Evolutionary conservation across 2,113 vertebrate species (phyloP).

Genomic region (Budorcas taxicolor): DNA sequence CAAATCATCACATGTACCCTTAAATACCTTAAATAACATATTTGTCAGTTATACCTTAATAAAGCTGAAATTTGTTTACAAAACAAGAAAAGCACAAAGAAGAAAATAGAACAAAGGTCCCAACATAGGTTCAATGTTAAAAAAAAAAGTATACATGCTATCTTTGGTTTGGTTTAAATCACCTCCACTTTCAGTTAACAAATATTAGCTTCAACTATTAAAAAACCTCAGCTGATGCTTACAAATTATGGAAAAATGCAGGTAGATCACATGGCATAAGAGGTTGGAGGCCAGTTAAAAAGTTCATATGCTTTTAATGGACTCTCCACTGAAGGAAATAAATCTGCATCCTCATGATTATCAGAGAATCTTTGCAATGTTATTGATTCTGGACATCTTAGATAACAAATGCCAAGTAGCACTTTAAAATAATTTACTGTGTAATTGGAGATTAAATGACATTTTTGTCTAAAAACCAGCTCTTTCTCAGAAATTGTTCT

Average conservation of each 20-base stretch:
- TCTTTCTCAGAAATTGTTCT: conserved; percentile 25
- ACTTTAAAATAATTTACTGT: neutral
- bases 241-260: neutral
- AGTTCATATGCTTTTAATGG: neutral
- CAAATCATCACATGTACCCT: neutral
- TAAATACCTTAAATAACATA: neutral
- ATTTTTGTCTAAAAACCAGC: neutral
- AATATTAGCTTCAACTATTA: neutral
- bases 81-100: neutral
- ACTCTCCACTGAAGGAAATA: rapidly evolving
- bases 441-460: neutral
- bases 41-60: neutral
- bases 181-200: neutral
- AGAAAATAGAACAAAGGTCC: neutral
- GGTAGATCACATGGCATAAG: rapidly evolving
- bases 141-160: neutral
- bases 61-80: neutral
- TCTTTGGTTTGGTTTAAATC: conserved; percentile 36
- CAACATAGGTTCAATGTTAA: neutral
- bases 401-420: neutral
- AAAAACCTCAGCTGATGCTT: neutral
- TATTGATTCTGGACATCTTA: neutral
- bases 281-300: neutral
- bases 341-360: neutral
- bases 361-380: neutral